Base-by-base conservation (phyloP, 2,888 invertebrate species). In the Andrena fulva region DNA sequence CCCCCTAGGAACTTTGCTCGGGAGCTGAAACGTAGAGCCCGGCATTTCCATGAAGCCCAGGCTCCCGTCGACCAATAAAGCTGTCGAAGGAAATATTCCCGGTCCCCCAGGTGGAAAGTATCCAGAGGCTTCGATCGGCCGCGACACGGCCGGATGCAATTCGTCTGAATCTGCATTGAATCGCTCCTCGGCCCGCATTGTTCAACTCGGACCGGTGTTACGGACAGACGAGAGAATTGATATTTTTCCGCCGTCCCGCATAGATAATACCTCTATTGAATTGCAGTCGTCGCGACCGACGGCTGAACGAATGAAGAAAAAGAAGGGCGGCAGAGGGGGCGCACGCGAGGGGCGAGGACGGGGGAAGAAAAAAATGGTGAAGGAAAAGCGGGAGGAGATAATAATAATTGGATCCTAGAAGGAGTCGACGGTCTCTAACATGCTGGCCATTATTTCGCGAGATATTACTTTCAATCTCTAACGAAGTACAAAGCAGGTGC, bases 121-220 rank as follows among this genome's bases (percentile, higher is more conserved):
- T 83, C 82, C 73, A 74, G 74, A 27, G 56, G 67, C 42, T 74
- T 80, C 77, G 77, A 78, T 74, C 59, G 76, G 64, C 73, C 50
- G 33, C 72, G 84, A 81, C 75, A 87, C 75, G 80, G 59, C 80
- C 85, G 85, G 85, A 89, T 85, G 85, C 88, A 89, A 90, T 90
- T 89, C 89, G 84, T 86, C 87, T 88, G 85, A 86, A 89, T 90
- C 85, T 89, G 84, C 89, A 87, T 89, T 90, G 87, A 87, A 89
- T 89, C 77, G 85, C 66, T 60, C 69, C 73, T 72, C 81, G 88
- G 80, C 48, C 74, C 77, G 85, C 85, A 88, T 88, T 88, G 87
- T 88, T 88, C 81, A 69, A 81, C 67, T 80, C 79, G 79, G 76
- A 75, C 68, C 83, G 75, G 74, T 80, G 85, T 81, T 80, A 78